A percentile compares a stretch with the other conserved stretches of the same genome.
These are phyloP conservation scores for Megalopta genalis DNA, from an alignment of 1,140 invertebrate species.

Conservation along the genomic window DNA sequence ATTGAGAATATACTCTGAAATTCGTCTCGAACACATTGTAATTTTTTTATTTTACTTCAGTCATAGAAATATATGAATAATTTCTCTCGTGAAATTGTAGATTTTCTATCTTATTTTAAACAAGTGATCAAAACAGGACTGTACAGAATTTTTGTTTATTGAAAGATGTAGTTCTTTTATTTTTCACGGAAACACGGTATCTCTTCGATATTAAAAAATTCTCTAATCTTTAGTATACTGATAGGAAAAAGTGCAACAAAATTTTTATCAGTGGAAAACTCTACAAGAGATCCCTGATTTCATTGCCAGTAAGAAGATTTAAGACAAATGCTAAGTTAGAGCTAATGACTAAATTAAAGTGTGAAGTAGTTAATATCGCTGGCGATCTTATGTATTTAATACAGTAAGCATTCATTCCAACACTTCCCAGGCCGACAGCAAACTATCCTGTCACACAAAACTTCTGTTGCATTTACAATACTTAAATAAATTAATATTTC, in stretches of 20 bases:
- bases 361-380: slow-evolving; percentile 70
- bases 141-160: not conserved
- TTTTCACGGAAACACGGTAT: not conserved
- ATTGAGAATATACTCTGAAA: not conserved
- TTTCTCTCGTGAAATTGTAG: not conserved
- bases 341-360: slow-evolving; percentile 61
- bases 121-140: not conserved
- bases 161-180: not conserved
- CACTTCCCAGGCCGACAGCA: slow-evolving; percentile 52
- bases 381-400: slow-evolving; percentile 75
- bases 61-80: not conserved
- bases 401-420: slow-evolving; percentile 73
- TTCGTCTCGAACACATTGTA: not conserved
- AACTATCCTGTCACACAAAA: slow-evolving; percentile 56
- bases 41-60: not conserved
- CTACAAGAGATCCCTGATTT: slow-evolving; percentile 29
- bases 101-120: slow-evolving; percentile 3
- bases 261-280: slow-evolving; percentile 28
- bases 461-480: slow-evolving; percentile 66
- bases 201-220: slow-evolving; percentile 24
- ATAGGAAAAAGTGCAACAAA: slow-evolving; percentile 37
- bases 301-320: slow-evolving; percentile 50
- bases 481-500: slow-evolving; percentile 66
- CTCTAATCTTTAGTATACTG: slow-evolving; percentile 31
- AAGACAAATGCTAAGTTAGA: slow-evolving; percentile 58